These are phyloP conservation scores for Apeira syringaria DNA, from an alignment of 2,888 invertebrate genomes.

Conservation along the genomic window DNA sequence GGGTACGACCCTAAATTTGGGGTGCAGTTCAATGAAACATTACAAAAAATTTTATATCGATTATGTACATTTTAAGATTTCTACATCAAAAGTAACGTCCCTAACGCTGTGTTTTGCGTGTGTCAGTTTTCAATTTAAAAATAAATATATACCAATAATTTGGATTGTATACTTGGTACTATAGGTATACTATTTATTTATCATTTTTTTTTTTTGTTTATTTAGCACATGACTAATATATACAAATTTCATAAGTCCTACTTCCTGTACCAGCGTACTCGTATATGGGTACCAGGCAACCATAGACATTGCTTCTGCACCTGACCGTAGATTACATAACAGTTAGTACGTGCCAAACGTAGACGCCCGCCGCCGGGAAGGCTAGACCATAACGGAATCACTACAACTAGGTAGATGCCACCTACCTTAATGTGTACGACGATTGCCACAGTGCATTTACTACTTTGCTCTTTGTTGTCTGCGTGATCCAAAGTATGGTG, in stretches of 20 bases:
- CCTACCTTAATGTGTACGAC: background rate
- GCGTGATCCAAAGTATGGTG: background rate
- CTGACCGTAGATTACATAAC: background rate
- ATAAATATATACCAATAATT: no score
- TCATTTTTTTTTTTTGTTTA: no score
- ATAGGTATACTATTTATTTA: no score
- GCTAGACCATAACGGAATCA: background rate
- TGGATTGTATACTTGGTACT: no score
- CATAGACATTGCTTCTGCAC: background rate
- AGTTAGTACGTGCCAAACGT: background rate
- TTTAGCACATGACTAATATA: no score
- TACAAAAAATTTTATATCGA: background rate
- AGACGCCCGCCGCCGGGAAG: background rate
- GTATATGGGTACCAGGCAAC: no score
- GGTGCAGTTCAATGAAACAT: slow-evolving; percentile 9
- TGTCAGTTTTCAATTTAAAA: slow-evolving; percentile 13
- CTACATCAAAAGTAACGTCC: background rate
- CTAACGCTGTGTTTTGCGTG: slow-evolving; percentile 6
- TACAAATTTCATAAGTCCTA: no score
- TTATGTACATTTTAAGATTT: slow-evolving; percentile 3
- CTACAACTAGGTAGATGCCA: background rate
- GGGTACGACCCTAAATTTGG: slow-evolving; percentile 29
- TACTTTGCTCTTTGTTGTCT: background rate
- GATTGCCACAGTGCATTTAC: background rate
- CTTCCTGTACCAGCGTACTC: no score